Conservation (phyloP, 2,113 vertebrate genomes). For the Anoplopoma fimbria region DNA sequence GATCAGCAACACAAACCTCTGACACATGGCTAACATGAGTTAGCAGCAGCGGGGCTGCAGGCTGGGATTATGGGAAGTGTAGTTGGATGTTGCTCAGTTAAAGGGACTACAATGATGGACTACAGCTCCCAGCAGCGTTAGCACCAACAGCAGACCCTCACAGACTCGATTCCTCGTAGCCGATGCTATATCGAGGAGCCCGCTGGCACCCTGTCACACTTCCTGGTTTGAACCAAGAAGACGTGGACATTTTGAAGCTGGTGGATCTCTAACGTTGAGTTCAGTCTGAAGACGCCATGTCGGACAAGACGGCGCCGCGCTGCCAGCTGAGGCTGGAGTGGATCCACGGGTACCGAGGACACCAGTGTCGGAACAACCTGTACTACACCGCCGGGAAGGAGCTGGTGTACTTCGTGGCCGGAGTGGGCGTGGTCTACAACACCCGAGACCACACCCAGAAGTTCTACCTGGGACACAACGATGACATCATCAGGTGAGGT, state of each 20-base stretch:
- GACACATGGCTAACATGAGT: not conserved
- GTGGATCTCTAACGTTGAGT: not conserved
- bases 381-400: constrained; percentile 97
- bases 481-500: constrained; percentile 96
- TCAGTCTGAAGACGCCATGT: constrained; percentile 75
- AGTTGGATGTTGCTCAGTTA: not conserved
- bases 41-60: not conserved
- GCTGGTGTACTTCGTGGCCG: constrained; percentile 98
- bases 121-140: not conserved
- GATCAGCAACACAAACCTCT: too few species aligned
- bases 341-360: constrained; percentile 97
- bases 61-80: constrained; percentile 43
- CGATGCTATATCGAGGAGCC: not conserved
- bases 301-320: constrained; percentile 94
- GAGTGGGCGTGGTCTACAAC: constrained; percentile 97
- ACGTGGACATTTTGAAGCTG: accelerated
- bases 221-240: not conserved
- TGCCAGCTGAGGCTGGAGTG: constrained; percentile 97
- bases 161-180: not conserved
- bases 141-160: not conserved
- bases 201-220: not conserved
- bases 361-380: constrained; percentile 99
- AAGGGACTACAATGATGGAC: not conserved
- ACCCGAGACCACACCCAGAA: constrained; percentile 96
- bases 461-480: constrained; percentile 98